These are phyloP conservation scores for Drosophila subpulchrella DNA, from an alignment of 1,140 invertebrate genomes.

Conservation along the genomic window DNA sequence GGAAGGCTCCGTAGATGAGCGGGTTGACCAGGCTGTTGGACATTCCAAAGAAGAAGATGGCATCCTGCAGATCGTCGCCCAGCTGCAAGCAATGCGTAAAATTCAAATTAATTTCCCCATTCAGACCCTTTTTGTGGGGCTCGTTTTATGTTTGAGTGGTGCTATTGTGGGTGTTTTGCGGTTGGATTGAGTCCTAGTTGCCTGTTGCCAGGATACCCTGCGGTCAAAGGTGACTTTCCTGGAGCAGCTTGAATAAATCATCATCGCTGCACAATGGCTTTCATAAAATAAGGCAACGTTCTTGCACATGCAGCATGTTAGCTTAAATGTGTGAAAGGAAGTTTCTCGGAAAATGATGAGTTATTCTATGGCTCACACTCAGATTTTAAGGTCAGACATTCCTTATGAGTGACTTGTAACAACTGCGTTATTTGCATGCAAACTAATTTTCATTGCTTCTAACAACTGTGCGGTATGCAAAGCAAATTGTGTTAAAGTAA, in stretches of 20 bases:
- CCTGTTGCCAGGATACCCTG: background rate
- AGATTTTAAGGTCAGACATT: background rate
- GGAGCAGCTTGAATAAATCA: conserved; percentile 7
- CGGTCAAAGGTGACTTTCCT: background rate
- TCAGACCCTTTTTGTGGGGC: conserved; percentile 22
- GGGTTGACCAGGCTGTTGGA: conserved; percentile 95
- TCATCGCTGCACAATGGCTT: background rate
- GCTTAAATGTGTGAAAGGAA: background rate
- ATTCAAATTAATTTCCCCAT: conserved; percentile 65
- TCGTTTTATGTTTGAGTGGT: conserved; percentile 30
- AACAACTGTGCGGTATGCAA: too few species aligned
- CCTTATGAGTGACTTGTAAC: too few species aligned
- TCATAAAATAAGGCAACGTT: background rate
- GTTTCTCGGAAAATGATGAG: background rate
- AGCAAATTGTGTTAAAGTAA: too few species aligned
- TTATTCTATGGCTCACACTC: background rate
- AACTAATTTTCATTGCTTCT: too few species aligned
- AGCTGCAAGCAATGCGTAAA: conserved; percentile 78
- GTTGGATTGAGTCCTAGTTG: background rate
- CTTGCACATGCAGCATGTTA: background rate
- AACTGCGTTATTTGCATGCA: too few species aligned
- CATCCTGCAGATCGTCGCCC: conserved; percentile 88
- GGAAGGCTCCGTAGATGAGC: conserved; percentile 94
- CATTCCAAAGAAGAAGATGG: conserved; percentile 94
- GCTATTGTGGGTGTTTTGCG: conserved; percentile 23